Evolutionary conservation across 1,140 invertebrate species (phyloP).

Genomic region (Temnothorax longispinosus): DNA sequence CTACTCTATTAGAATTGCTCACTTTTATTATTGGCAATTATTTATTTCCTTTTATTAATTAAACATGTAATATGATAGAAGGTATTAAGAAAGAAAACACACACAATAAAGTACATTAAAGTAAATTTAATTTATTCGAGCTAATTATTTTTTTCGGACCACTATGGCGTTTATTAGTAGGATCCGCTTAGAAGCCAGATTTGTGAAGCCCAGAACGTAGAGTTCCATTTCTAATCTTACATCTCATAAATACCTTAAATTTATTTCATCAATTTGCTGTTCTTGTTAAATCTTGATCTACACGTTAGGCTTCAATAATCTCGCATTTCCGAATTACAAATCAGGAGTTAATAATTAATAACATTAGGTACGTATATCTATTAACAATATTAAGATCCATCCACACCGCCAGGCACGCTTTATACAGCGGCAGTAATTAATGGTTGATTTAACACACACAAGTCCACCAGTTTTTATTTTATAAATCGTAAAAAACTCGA

Average conservation of each 20-base stretch:
- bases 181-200: conserved; percentile 69
- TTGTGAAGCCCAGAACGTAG: conserved; percentile 51
- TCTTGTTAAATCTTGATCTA: conserved; percentile 15
- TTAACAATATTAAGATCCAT: conserved; percentile 78
- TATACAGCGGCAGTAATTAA: conserved; percentile 67
- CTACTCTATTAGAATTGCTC: no score
- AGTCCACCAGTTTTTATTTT: conserved; percentile 37
- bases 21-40: no score
- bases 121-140: conserved; percentile 79
- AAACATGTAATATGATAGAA: neutral
- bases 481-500: conserved; percentile 59
- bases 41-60: neutral
- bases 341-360: conserved; percentile 77
- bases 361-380: conserved; percentile 81
- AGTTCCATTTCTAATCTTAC: conserved; percentile 43
- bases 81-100: neutral
- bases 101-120: conserved; percentile 62
- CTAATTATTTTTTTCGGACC: conserved; percentile 76
- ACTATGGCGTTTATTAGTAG: conserved; percentile 80
- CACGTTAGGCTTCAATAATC: conserved; percentile 65
- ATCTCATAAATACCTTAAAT: conserved; percentile 10
- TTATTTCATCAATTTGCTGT: conserved; percentile 27
- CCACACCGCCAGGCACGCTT: conserved; percentile 75
- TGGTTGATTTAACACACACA: conserved; percentile 62
- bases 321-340: conserved; percentile 72